These are phyloP conservation scores for Capitulum mitella DNA, from an alignment of 2,888 invertebrate genomes.

Conservation along the genomic window DNA sequence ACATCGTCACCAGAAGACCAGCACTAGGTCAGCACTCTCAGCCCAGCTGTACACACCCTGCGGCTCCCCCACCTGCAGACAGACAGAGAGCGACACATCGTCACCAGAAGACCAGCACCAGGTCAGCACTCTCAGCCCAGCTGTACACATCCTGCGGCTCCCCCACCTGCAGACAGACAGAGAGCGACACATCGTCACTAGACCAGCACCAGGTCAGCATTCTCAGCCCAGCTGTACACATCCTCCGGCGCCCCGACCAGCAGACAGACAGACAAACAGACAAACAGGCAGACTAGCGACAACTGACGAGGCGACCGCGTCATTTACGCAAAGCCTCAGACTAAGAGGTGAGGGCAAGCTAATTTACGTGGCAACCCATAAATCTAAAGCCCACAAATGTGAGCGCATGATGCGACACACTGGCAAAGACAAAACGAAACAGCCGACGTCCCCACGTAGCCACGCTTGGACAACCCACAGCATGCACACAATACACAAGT, in stretches of 20 bases:
- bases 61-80: constrained; percentile 14
- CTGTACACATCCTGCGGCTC: neutral
- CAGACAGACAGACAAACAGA: neutral
- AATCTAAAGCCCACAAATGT: no score
- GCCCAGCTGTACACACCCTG: neutral
- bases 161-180: neutral
- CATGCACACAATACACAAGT: no score
- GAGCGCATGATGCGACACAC: no score
- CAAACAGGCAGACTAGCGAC: no score
- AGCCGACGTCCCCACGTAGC: no score
- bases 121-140: constrained; percentile 38
- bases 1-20: constrained; percentile 58
- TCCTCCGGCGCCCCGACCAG: neutral
- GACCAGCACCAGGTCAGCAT: constrained; percentile 55
- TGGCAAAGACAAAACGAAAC: no score
- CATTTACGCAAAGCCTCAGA: no score
- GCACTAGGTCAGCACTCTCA: constrained; percentile 49
- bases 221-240: neutral
- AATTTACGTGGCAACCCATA: no score
- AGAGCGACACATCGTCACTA: constrained; percentile 48
- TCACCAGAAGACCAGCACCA: constrained; percentile 65
- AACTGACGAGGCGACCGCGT: no score
- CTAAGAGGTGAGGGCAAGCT: no score
- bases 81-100: no score
- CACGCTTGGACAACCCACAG: no score